A percentile compares a stretch with the other conserved stretches of the same genome.
Conservation (phyloP, 2,888 invertebrate genomes). For the Cheilosia pagana region DNA sequence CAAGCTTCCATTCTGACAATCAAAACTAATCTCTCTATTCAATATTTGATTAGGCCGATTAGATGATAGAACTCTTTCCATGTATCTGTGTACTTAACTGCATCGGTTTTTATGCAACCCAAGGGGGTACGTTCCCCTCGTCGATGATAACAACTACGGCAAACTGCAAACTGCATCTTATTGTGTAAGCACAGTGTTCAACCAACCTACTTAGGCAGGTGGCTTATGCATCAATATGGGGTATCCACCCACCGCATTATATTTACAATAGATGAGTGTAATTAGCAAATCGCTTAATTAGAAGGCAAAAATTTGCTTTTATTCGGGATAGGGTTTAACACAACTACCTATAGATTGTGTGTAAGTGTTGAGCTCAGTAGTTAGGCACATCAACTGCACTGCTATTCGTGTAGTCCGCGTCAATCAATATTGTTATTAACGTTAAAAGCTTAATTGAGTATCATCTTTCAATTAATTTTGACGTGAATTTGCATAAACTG, state of each 20-base stretch:
- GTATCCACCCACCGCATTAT: neutral
- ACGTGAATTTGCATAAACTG: conserved; percentile 69
- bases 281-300: conserved; percentile 52
- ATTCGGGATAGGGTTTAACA: neutral
- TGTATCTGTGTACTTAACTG: conserved; percentile 12
- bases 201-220: neutral
- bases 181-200: conserved; percentile 9
- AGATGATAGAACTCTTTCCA: conserved; percentile 29
- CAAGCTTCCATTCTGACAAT: neutral
- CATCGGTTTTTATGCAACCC: conserved; percentile 10
- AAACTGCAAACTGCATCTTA: conserved; percentile 41
- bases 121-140: neutral
- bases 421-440: conserved; percentile 67
- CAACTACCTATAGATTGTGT: neutral
- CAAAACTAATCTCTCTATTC: conserved; percentile 26
- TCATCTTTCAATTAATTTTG: conserved; percentile 75
- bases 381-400: neutral
- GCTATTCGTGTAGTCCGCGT: conserved; percentile 1
- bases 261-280: conserved; percentile 52
- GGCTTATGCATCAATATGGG: conserved; percentile 18
- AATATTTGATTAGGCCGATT: conserved; percentile 28
- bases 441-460: conserved; percentile 73
- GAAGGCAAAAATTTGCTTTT: conserved; percentile 36
- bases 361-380: neutral
- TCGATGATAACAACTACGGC: neutral